Evolutionary conservation across 2,113 vertebrate species (phyloP), one percentile per base, ranked within the genome.

Genomic region (Mellivora capensis): DNA sequence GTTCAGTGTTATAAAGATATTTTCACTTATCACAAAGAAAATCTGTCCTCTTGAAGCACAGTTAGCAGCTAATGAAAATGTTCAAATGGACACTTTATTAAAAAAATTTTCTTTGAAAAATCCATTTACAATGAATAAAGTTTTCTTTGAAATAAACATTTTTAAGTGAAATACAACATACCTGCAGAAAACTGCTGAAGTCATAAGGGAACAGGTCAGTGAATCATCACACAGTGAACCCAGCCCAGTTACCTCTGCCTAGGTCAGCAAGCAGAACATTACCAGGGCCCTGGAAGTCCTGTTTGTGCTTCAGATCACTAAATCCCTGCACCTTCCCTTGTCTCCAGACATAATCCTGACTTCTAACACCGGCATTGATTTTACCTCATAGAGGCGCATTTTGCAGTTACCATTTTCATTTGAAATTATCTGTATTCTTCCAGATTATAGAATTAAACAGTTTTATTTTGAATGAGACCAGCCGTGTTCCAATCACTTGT

Each of bases 391-490:
- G 44, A 64, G 27, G 17, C 13, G 23, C 37, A 81, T 80, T 90
- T 93, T 83, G 67, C 4, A 84, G 0, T 90, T 97, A 86, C n/a
- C 6, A 39, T 59, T 96, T 90, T 90, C 37, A n/a, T 76, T 92
- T 95, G 67, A 74, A 94, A 80, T 80, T 87, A 81, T 85, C 39
- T 83, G 0, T 67, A 90, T 61, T 83, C 42, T 57, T 96, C 31
- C 6, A 83, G 23, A 3, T 96, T 92, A 62, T 80, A 77, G 10
- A 96, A 74, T 77, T 84, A 49, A 74, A 18, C 25, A 84, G 1
- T 93, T 86, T 91, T 94, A 77, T 76, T 89, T 97, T 96, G 37
- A 87, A 84, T 96, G 39, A 86, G 54, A 94, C 31, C 18, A 86
- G 5, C 11, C 76, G 0, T 97, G 14, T 87, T 87, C 54, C 84